Base-by-base conservation (phyloP, 2,113 vertebrate genomes). In the Lontra canadensis region DNA sequence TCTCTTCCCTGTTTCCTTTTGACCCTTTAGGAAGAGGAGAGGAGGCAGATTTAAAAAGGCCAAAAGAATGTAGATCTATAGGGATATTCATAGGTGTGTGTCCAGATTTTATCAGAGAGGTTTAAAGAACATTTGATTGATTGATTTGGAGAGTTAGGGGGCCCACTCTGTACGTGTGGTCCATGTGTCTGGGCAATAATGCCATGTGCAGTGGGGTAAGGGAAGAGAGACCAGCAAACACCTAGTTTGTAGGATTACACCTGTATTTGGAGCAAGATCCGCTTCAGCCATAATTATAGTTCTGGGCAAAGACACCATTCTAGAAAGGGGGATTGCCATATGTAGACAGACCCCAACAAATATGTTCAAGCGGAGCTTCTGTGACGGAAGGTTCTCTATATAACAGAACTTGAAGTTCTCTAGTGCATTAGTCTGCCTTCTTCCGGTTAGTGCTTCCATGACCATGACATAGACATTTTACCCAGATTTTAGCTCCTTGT, bases 111-210 rank as follows among this genome's bases (percentile, higher is more conserved):
- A 7, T 79, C 71, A 34, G 17, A 36, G 31, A 17, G 4, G 29
- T 29, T 39, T 81, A 52, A 69, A 84, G 11, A 36, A 47, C 29
- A 42, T 18, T n/a, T n/a, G n/a, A n/a, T n/a, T n/a, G n/a, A n/a
- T 17, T 63, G 4, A 29, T 9, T 18, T 6, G 55, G 4, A 5
- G 0, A 1, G 0, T 39, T 12, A 25, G 20, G 10, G 1, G 11
- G 20, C 39, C 26, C 26, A 17, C 26, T 61, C 36, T 65, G 25
- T 65, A 39, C 6, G 5, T 36, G 6, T 44, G 13, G 29, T 9
- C n/a, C 74, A 21, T 15, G 34, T 49, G 34, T 80, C 31, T 52
- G 34, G 18, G 21, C 12, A 47, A 25, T 55, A 36, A 34, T 0
- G 6, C 4, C 25, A 29, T 7, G 23, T 65, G 7, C 15, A 59